Evolutionary conservation across 2,797 vertebrate species (phyloP), one percentile per base, ranked within the genome.

Genomic region (Hafferia zeledoni): DNA sequence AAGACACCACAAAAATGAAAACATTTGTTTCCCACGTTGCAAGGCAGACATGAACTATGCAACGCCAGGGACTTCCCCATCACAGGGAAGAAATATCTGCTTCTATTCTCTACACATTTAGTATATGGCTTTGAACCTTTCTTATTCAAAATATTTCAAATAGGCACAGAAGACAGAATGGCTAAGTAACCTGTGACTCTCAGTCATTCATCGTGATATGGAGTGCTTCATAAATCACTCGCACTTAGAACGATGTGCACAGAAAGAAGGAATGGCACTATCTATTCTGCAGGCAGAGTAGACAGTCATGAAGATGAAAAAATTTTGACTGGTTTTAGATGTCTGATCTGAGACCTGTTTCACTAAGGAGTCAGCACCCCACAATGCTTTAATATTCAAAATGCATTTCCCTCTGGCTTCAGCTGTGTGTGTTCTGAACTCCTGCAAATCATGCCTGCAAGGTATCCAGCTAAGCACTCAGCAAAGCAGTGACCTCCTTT

Each of bases 101-200:
- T 49, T 64, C 41, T 89, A 3, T 81, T 86, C 27, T 71, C 50
- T 60, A n/a, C 0, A 1, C 33, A 71, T 77, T 85, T 83, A 87
- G 80, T 27, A 80, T 9, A 27, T 25, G 4, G 44, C 52, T 91
- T 87, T 91, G 80, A 89, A 95, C 20, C 14, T 47, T 79, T 84
- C 75, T 77, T 70, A 86, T 81, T 85, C 59, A 86, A 86, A 77
- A 70, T 74, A 94, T 43, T 86, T 46, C 28, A 68, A 70, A 46
- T 1, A 75, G 71, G n/a, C 39, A 81, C 41, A 41, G 37, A 94
- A 91, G 76, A 89, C 70, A 94, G 84, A 91, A 94, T 80, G 68
- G 53, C 57, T 87, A 70, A 83, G 75, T 77, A 87, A 91, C 71
- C 46, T 46, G 37, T 75, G 49, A 75, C 49, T 92, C 68, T 64